These are phyloP conservation scores for Andrena trimmerana DNA, from an alignment of 2,888 invertebrate species.

Conservation along the genomic window DNA sequence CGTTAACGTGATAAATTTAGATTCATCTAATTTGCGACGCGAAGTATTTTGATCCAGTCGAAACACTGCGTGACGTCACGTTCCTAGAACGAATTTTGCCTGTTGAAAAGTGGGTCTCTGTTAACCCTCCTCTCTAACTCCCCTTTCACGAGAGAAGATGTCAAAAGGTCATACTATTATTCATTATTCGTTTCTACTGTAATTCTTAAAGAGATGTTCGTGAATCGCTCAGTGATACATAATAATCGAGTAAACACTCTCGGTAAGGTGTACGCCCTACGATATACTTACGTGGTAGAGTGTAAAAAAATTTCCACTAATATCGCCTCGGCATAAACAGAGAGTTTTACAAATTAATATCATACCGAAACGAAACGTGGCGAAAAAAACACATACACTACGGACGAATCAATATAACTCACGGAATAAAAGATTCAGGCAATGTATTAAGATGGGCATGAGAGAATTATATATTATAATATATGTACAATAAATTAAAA, in stretches of 20 bases:
- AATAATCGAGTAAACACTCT: conserved; percentile 11
- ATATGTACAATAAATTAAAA: conserved; percentile 42
- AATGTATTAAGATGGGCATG: conserved; percentile 43
- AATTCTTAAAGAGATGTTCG: conserved; percentile 6
- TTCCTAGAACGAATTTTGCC: conserved; percentile 69
- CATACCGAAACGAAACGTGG: conserved; percentile 27
- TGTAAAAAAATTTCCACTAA: conserved; percentile 52
- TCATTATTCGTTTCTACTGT: background rate
- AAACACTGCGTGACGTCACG: conserved; percentile 72
- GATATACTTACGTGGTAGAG: conserved; percentile 63
- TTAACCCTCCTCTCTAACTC: conserved; percentile 55
- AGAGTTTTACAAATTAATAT: conserved; percentile 51
- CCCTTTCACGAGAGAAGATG: conserved; percentile 72
- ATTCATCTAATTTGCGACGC: conserved; percentile 65
- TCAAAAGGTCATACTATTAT: conserved; percentile 5
- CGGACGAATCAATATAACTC: conserved; percentile 25
- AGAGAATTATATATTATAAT: conserved; percentile 38
- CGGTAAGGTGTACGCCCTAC: conserved; percentile 5
- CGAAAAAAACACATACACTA: conserved; percentile 22
- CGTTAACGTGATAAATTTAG: conserved; percentile 55
- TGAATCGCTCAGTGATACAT: background rate
- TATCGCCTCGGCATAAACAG: conserved; percentile 48
- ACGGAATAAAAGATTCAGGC: conserved; percentile 17
- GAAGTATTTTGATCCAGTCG: conserved; percentile 75
- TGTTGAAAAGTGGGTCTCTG: conserved; percentile 46